Conservation (phyloP, 2,888 invertebrate genomes). For the Pollenia angustigena region DNA sequence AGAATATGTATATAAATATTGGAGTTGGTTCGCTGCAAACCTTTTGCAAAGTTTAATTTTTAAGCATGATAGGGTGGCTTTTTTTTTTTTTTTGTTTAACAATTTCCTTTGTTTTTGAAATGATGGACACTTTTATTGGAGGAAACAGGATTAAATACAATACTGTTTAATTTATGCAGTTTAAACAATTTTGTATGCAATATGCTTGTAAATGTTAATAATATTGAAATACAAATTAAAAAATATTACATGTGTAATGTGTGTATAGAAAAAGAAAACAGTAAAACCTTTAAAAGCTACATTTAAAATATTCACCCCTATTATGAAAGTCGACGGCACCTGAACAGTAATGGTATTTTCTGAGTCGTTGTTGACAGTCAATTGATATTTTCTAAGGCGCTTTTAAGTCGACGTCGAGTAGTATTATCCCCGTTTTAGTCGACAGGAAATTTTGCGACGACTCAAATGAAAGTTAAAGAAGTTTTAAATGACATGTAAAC, state of each 20-base stretch:
- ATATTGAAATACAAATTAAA: neutral
- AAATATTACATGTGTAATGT: too few relatives aligned
- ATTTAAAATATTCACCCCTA: too few relatives aligned
- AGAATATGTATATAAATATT: neutral
- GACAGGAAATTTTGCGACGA: too few relatives aligned
- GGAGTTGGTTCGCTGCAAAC: neutral
- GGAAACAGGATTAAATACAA: constrained; percentile 1
- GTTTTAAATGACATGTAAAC: too few relatives aligned
- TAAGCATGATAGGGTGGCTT: constrained; percentile 10
- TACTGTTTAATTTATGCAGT: constrained; percentile 24
- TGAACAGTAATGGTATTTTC: too few relatives aligned
- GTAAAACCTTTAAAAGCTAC: neutral
- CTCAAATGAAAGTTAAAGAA: too few relatives aligned
- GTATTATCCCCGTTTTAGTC: too few relatives aligned
- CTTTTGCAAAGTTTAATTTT: neutral
- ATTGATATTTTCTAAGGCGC: too few relatives aligned
- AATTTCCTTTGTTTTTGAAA: constrained; percentile 7
- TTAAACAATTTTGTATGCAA: constrained; percentile 15
- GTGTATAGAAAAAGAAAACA: neutral
- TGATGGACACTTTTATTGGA: constrained; percentile 30
- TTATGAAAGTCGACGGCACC: too few relatives aligned
- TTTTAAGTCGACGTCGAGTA: too few relatives aligned
- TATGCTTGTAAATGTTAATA: neutral
- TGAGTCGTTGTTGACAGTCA: too few relatives aligned
- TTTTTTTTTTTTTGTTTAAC: constrained; percentile 2